Evolutionary conservation across 2,113 vertebrate genomes (phyloP).

Genomic region (Oryzias curvinotus): DNA sequence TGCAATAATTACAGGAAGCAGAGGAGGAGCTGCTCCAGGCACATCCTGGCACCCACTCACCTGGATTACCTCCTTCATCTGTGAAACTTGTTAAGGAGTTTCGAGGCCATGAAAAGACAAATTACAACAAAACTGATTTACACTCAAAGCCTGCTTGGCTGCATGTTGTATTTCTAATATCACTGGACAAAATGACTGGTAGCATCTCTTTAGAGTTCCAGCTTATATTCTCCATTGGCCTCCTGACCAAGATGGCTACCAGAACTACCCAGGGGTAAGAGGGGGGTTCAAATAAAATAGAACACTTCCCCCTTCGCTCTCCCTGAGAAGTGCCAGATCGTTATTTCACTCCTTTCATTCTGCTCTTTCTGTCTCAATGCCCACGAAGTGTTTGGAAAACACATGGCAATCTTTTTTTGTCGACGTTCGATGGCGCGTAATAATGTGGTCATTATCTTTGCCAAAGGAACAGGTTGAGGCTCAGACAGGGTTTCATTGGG

Average conservation of each 20-base stretch:
- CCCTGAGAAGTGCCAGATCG: conserved; percentile 82
- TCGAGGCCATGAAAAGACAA: conserved; percentile 20
- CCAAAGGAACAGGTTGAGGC: conserved; percentile 96
- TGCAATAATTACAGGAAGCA: conserved; percentile 75
- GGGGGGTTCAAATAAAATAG: conserved; percentile 58
- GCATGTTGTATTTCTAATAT: not conserved
- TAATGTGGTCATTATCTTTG: conserved; percentile 96
- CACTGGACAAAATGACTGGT: conserved; percentile 8
- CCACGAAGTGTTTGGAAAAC: conserved; percentile 88
- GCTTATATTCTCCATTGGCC: conserved; percentile 96
- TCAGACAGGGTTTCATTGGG: conserved; percentile 90
- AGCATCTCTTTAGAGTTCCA: conserved; percentile 81
- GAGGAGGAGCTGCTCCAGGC: conserved; percentile 77
- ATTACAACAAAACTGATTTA: not conserved
- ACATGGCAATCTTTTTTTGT: conserved; percentile 93
- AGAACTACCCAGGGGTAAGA: conserved; percentile 6
- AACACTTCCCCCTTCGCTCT: conserved; percentile 70
- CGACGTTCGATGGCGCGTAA: conserved; percentile 91
- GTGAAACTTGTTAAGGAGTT: conserved; percentile 25
- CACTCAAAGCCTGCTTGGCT: not conserved
- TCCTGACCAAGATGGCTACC: conserved; percentile 83
- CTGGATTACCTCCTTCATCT: conserved; percentile 35
- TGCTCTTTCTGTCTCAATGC: conserved; percentile 67
- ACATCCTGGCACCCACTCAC: conserved; percentile 62
- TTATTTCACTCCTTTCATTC: conserved; percentile 69